A percentile compares a stretch with the other conserved stretches of the same genome.
These are phyloP conservation scores for Leucoptera coffeella DNA, from an alignment of 2,888 invertebrate species.

Conservation along the genomic window DNA sequence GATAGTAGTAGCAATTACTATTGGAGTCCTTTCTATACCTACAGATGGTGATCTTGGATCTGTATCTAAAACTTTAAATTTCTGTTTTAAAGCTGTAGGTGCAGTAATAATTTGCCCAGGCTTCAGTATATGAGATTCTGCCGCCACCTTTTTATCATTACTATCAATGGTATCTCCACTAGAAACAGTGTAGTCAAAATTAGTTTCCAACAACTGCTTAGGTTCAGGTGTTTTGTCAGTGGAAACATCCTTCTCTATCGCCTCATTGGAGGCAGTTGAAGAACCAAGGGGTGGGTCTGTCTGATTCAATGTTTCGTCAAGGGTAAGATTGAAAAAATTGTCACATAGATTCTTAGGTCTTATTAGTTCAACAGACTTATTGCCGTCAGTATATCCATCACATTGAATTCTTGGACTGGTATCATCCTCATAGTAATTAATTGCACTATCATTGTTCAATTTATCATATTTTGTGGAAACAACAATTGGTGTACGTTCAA, in stretches of 20 bases:
- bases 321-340: conserved; percentile 24
- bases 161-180: conserved; percentile 17
- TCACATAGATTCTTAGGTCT: conserved; percentile 33
- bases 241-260: conserved; percentile 24
- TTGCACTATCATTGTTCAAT: too few species aligned
- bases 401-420: conserved; percentile 9
- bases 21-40: conserved; percentile 44
- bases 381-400: conserved; percentile 12
- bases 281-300: conserved; percentile 27
- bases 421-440: conserved; percentile 12
- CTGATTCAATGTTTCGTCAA: conserved; percentile 29
- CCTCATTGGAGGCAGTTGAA: conserved; percentile 33
- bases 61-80: conserved; percentile 20
- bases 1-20: conserved; percentile 19
- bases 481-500: conserved; percentile 54
- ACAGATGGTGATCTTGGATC: conserved; percentile 44
- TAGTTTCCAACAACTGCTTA: conserved; percentile 50
- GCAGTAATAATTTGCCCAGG: conserved; percentile 5
- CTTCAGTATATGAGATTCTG: conserved; percentile 7
- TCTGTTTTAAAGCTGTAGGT: neutral
- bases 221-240: conserved; percentile 21
- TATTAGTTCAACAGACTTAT: conserved; percentile 11
- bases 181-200: conserved; percentile 52
- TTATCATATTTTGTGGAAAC: conserved; percentile 18
- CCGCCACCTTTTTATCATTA: conserved; percentile 9